phyloP scores from a whole-genome alignment of 2,888 invertebrate species.

The Drosophila neotestacea region DNA sequence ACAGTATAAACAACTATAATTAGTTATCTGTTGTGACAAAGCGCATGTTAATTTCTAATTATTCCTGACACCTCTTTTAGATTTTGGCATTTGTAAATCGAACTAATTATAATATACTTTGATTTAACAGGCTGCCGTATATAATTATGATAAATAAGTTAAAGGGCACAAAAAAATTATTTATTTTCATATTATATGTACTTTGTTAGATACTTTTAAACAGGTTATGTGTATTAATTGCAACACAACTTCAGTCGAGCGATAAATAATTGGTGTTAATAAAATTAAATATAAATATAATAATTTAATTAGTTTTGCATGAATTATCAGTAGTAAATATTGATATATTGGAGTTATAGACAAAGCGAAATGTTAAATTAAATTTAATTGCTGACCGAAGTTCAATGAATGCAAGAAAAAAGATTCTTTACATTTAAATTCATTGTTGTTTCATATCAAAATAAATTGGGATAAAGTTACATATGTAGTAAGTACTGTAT shows the following conservation, averaged over 20 bases:
- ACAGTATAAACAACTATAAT: background rate
- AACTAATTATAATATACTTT: conserved; percentile 20
- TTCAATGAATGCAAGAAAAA: background rate
- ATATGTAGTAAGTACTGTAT: background rate
- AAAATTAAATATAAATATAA: conserved; percentile 24
- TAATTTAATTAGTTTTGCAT: conserved; percentile 25
- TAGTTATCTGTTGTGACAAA: conserved; percentile 14
- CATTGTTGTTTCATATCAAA: background rate
- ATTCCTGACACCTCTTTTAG: conserved; percentile 27
- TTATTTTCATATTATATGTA: conserved; percentile 34
- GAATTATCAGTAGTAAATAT: background rate
- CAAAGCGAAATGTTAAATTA: background rate
- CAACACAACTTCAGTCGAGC: conserved; percentile 22
- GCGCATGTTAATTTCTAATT: conserved; percentile 34
- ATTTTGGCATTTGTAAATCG: conserved; percentile 22
- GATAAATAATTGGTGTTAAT: conserved; percentile 44
- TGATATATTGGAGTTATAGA: conserved; percentile 8
- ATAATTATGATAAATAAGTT: conserved; percentile 52
- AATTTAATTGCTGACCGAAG: conserved; percentile 18
- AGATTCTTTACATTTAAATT: background rate
- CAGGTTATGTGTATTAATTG: conserved; percentile 40
- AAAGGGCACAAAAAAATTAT: conserved; percentile 27
- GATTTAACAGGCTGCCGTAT: conserved; percentile 28
- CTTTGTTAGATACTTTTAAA: conserved; percentile 25
- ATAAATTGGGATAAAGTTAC: background rate